Percentiles rank a stretch among this genome's conserved stretches.
Conservation (phyloP, 1,140 invertebrate genomes). For the Latrodectus geometricus region DNA sequence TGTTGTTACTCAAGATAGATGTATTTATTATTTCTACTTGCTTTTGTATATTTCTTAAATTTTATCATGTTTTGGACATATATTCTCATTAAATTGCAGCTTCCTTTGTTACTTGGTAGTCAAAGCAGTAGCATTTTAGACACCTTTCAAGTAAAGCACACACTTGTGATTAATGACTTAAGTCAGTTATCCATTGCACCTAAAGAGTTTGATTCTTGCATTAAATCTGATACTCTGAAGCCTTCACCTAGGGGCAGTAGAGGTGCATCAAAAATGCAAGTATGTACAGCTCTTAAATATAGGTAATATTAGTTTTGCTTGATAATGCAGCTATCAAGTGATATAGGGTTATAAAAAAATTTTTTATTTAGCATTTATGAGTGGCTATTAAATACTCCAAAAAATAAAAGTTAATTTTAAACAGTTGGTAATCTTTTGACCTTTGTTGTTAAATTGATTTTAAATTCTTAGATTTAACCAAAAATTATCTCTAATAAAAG, state of each 20-base stretch:
- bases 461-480: no score
- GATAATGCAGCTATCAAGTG: neutral
- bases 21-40: no score
- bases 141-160: slow-evolving; percentile 64
- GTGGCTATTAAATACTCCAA: no score
- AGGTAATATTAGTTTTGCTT: neutral
- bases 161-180: slow-evolving; percentile 57
- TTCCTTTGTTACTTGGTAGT: slow-evolving; percentile 45
- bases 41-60: no score
- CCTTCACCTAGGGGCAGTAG: slow-evolving; percentile 16
- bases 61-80: no score
- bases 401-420: no score
- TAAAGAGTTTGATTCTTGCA: slow-evolving; percentile 37
- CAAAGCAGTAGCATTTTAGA: slow-evolving; percentile 58
- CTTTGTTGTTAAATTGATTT: no score
- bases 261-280: slow-evolving; percentile 22
- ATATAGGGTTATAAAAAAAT: no score
- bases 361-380: no score
- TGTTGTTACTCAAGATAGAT: no score
- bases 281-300: neutral
- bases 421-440: no score
- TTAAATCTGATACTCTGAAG: slow-evolving; percentile 45
- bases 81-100: slow-evolving; percentile 13
- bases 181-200: slow-evolving; percentile 16
- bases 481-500: no score